phyloP scores from a whole-genome alignment of 1,140 invertebrate species.

The Apolygus lucorum region DNA sequence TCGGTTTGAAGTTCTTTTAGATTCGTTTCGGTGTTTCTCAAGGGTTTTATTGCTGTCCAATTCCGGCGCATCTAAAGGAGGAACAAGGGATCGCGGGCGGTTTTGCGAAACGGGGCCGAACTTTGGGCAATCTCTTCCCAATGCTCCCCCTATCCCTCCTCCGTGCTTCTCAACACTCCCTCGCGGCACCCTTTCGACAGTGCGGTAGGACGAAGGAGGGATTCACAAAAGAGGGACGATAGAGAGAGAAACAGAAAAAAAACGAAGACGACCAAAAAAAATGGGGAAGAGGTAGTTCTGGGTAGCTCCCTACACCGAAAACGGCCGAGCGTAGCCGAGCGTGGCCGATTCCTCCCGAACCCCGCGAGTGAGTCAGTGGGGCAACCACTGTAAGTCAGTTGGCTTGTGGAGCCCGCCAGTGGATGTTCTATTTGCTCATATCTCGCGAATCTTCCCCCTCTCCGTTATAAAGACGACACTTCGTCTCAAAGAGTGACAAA shows the following conservation, averaged over 20 bases:
- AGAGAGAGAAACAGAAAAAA: neutral
- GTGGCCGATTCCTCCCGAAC: conserved; percentile 27
- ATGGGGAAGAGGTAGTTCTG: neutral
- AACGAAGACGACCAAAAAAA: neutral
- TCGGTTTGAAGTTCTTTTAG: too few relatives aligned
- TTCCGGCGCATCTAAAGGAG: neutral
- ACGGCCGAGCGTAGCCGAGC: conserved; percentile 20
- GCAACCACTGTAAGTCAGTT: conserved; percentile 26
- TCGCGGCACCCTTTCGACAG: neutral
- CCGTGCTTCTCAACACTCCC: too few relatives aligned
- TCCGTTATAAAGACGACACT: neutral
- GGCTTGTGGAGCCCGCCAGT: conserved; percentile 24
- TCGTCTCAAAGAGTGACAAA: neutral
- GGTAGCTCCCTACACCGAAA: neutral
- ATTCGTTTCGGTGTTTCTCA: neutral
- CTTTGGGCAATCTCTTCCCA: neutral
- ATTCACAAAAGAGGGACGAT: neutral
- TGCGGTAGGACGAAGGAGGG: neutral
- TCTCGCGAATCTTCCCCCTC: neutral
- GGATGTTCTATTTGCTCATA: neutral
- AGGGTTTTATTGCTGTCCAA: neutral
- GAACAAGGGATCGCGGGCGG: neutral
- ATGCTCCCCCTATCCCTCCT: too few relatives aligned
- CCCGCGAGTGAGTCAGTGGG: conserved; percentile 34
- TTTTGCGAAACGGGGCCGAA: neutral